Evolutionary conservation across 64 coral and sea anemone species (phyloP).

Genomic region (Trachythela sp.): DNA sequence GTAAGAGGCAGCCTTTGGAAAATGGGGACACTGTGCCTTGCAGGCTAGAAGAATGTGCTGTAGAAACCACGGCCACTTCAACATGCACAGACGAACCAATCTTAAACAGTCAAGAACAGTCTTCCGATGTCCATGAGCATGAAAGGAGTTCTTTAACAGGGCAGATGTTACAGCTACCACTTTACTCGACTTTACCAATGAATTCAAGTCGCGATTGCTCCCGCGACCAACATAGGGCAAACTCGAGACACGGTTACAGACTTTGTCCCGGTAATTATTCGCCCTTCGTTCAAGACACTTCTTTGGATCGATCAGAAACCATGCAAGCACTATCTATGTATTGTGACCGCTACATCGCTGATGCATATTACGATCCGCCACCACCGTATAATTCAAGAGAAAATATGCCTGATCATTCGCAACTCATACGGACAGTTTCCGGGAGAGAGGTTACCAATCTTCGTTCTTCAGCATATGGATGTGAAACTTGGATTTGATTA

Average conservation of each 20-base stretch:
- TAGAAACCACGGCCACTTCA: neutral
- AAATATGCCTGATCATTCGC: neutral
- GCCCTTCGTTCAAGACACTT: neutral
- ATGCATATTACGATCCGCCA: neutral
- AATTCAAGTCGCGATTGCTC: neutral
- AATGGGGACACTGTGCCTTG: neutral
- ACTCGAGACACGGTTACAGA: neutral
- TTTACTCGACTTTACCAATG: neutral
- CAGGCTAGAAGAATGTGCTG: neutral
- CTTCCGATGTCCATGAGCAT: neutral
- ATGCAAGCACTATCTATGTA: neutral
- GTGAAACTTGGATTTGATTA: neutral
- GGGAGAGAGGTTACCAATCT: neutral
- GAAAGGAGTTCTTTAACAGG: neutral
- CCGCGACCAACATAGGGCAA: neutral
- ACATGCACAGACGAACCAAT: neutral
- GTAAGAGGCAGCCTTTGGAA: neutral
- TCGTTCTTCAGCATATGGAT: neutral
- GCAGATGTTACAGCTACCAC: neutral
- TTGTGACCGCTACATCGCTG: neutral
- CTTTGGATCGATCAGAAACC: neutral
- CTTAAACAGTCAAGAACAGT: neutral
- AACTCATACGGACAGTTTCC: neutral
- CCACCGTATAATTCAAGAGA: neutral
- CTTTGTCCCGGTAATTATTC: neutral